These are phyloP conservation scores for Timema podura DNA, from an alignment of 2,888 invertebrate genomes.

Conservation along the genomic window DNA sequence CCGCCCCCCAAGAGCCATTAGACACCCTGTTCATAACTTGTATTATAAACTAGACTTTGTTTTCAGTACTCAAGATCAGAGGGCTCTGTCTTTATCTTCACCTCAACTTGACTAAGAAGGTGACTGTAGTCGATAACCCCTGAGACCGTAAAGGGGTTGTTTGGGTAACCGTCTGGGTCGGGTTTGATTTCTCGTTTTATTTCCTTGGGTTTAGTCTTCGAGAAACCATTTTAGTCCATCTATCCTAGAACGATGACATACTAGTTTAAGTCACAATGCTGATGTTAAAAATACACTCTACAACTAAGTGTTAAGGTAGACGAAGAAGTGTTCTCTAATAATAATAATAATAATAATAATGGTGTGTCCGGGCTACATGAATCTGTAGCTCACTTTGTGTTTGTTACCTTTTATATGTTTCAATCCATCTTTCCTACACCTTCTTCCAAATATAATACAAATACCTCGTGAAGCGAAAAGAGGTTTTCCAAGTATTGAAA, in stretches of 20 bases:
- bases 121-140: slow-evolving; percentile 34
- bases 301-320: background rate
- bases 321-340: background rate
- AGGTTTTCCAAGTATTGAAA: no score
- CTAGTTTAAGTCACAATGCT: background rate
- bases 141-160: background rate
- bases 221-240: slow-evolving; percentile 36
- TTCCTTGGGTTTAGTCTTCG: slow-evolving; percentile 23
- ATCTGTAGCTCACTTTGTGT: no score
- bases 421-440: no score
- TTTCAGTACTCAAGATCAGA: slow-evolving; percentile 24
- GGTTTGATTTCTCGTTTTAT: slow-evolving; percentile 30
- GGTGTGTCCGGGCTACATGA: no score
- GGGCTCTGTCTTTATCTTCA: slow-evolving; percentile 40
- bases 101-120: slow-evolving; percentile 39
- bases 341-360: background rate
- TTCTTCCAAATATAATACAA: no score
- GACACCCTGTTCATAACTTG: no score
- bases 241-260: slow-evolving; percentile 29
- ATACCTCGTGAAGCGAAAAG: no score
- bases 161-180: slow-evolving; percentile 27
- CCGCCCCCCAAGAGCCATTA: no score
- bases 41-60: no score
- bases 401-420: no score
- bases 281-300: background rate